A percentile compares a stretch with the other conserved stretches of the same genome.
phyloP scores from a whole-genome alignment of 1,140 invertebrate genomes.

The Lethocerus indicus region DNA sequence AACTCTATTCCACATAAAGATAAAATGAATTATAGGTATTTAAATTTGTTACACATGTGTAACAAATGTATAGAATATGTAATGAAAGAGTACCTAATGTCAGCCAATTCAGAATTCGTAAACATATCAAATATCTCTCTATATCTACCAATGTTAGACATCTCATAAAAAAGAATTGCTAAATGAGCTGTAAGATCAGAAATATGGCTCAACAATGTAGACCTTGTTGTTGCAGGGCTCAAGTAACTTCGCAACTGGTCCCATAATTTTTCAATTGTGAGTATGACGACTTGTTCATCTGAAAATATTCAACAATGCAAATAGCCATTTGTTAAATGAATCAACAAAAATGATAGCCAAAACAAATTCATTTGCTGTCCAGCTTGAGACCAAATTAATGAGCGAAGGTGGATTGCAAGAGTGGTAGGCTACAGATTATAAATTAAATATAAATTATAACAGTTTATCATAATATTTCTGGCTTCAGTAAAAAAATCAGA shows the following conservation, averaged over 20 bases:
- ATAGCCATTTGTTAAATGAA: too few species aligned
- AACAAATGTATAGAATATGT: too few species aligned
- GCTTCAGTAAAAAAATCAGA: too few species aligned
- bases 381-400: too few species aligned
- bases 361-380: too few species aligned
- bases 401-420: too few species aligned
- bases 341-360: too few species aligned
- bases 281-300: constrained; percentile 3
- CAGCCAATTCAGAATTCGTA: background rate
- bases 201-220: background rate
- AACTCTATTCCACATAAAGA: background rate
- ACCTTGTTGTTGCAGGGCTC: background rate
- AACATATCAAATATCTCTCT: constrained; percentile 5
- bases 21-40: background rate
- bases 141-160: background rate
- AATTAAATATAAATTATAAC: too few species aligned
- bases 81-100: constrained; percentile 9
- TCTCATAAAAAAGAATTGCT: constrained; percentile 1
- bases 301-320: too few species aligned
- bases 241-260: constrained; percentile 9
- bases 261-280: constrained; percentile 11
- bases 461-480: too few species aligned
- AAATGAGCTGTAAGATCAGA: constrained; percentile 8
- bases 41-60: too few species aligned
- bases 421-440: too few species aligned